Conservation (phyloP, 2,888 invertebrate species). For the Drosophila dives region DNA sequence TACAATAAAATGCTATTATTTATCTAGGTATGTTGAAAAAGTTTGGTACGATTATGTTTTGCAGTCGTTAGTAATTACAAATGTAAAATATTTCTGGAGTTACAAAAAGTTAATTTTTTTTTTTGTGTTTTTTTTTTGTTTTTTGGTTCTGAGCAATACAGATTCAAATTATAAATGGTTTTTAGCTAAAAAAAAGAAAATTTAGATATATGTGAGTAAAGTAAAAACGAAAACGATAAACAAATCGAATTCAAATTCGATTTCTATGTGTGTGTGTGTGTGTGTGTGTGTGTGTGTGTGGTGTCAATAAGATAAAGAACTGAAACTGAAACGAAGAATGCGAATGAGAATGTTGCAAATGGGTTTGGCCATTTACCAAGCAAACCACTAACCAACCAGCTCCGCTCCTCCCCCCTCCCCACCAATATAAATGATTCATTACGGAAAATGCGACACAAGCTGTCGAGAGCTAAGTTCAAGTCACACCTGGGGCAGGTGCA, state of each 20-base stretch:
- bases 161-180: constrained; percentile 10
- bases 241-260: constrained; percentile 4
- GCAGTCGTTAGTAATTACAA: constrained; percentile 63
- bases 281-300: constrained; percentile 7
- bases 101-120: constrained; percentile 19
- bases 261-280: constrained; percentile 1
- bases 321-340: constrained; percentile 1
- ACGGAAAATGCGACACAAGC: constrained; percentile 59
- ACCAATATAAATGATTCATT: constrained; percentile 58
- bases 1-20: constrained; percentile 48
- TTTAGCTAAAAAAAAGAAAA: neutral
- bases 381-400: neutral
- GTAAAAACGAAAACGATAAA: neutral
- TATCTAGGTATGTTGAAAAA: constrained; percentile 51
- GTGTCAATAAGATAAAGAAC: constrained; percentile 10
- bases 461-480: constrained; percentile 19
- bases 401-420: no score
- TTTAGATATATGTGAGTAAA: neutral
- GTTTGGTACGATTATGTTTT: constrained; percentile 48
- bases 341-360: constrained; percentile 27
- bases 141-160: constrained; percentile 8
- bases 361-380: constrained; percentile 42
- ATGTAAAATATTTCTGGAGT: constrained; percentile 37
- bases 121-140: constrained; percentile 1
- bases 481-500: constrained; percentile 61